Conservation (phyloP, 2,797 vertebrate species). For the Pangasius krempfi region DNA sequence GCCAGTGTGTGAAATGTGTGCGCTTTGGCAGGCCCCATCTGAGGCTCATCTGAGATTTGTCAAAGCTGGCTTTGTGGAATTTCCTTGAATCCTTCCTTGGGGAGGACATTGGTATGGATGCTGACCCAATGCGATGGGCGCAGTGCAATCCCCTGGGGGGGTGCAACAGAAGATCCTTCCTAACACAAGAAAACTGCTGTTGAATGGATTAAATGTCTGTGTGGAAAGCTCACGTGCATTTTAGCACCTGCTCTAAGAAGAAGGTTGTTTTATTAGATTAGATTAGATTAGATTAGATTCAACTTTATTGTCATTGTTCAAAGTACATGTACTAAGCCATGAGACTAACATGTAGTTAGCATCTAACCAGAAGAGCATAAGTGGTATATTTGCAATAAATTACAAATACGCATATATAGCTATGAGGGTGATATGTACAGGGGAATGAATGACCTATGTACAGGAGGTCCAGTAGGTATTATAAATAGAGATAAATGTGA, state of each 20-base stretch:
- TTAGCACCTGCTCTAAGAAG: conserved; percentile 15
- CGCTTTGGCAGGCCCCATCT: conserved; percentile 36
- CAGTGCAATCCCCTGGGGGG: background rate
- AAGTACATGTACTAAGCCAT: too few species aligned
- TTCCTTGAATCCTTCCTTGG: conserved; percentile 35
- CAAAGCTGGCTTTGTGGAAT: conserved; percentile 47
- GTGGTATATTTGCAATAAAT: too few species aligned
- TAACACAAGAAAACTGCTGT: background rate
- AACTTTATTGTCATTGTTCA: too few species aligned
- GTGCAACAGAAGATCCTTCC: conserved; percentile 8
- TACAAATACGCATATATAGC: too few species aligned
- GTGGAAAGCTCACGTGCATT: background rate
- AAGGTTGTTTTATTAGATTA: background rate
- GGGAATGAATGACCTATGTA: too few species aligned
- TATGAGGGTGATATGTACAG: too few species aligned
- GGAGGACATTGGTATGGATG: conserved; percentile 44
- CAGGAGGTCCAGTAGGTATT: too few species aligned
- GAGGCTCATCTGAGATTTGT: conserved; percentile 49
- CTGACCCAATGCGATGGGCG: conserved; percentile 27
- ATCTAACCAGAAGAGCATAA: too few species aligned
- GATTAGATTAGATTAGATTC: too few species aligned
- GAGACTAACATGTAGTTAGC: too few species aligned
- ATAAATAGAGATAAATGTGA: too few species aligned
- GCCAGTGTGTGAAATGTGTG: conserved; percentile 1
- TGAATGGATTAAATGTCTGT: conserved; percentile 25